Base-by-base conservation (phyloP, 2,797 vertebrate genomes). In the Premnoplex brunnescens region DNA sequence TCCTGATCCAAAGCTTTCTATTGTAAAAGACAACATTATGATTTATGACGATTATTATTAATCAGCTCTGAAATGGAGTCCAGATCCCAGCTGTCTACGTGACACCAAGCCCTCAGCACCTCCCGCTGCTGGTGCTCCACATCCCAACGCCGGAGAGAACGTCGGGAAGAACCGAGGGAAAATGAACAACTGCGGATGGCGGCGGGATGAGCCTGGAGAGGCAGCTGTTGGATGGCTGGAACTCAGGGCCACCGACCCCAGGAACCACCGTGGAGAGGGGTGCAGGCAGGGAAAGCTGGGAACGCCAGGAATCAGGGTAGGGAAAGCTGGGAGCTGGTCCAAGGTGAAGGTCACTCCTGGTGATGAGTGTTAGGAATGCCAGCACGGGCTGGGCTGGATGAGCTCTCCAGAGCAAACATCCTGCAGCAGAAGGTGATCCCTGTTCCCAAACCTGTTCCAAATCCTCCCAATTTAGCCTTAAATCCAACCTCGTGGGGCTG, bases 131-230 rank as follows among this genome's bases (percentile, higher is more conserved):
- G 0, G 36, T 1, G 3, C 59, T 46, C 26, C 2, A 2, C 44
- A 21, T 39, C 59, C 68, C 56, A 8, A 0, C 0, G 2, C 43
- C 2, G 0, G 32, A 16, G 51, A n/a, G 46, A 13, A 67, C 19
- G 2, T 7, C 3, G 4, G 89, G 69, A 82, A 24, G 32, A 89
- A 59, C 37, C 27, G 7, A 24, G 21, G 85, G 43, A 66, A 69
- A 62, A 60, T 0, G 22, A 72, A 32, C 22, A 15, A 46, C 3
- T 8, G 41, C 1, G 41, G 79, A 49, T 4, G 34, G 37, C 0
- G 0, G 28, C 0, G 0, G 64, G 73, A 68, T 6, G 13, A 80
- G 77, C 32, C 1, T 0, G 16, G 30, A 88, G 22, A 37, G 16
- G 19, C 5, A 7, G 60, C 0, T 0, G 32, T 10, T 55, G 67